Percentiles rank a stretch among this genome's conserved stretches.
These are phyloP conservation scores for Calyptomena viridis DNA, from an alignment of 2,113 vertebrate species.

Conservation along the genomic window DNA sequence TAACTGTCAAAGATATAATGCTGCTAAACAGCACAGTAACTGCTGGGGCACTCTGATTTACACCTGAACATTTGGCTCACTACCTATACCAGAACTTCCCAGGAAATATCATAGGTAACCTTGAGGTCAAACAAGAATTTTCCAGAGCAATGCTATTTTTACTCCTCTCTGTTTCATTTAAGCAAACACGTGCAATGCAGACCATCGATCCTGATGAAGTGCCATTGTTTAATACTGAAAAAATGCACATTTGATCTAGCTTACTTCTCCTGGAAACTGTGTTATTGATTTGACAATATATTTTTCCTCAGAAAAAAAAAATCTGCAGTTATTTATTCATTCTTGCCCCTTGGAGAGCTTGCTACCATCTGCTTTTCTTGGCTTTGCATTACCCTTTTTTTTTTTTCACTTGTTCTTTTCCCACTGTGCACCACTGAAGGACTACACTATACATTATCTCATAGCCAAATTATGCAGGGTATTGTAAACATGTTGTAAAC, in stretches of 20 bases:
- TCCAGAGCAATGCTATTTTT: neutral
- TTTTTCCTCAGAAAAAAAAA: slow-evolving; percentile 6
- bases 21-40: neutral
- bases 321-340: slow-evolving; percentile 55
- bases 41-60: neutral
- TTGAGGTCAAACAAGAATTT: neutral
- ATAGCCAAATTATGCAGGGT: slow-evolving; percentile 53
- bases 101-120: neutral
- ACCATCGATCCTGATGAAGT: neutral
- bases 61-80: neutral
- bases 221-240: slow-evolving; percentile 37
- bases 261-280: slow-evolving; percentile 29
- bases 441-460: slow-evolving; percentile 40
- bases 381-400: slow-evolving; percentile 46
- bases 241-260: slow-evolving; percentile 26
- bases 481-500: slow-evolving; percentile 61
- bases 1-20: neutral
- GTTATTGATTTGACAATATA: slow-evolving; percentile 45
- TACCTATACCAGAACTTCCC: neutral
- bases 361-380: slow-evolving; percentile 65
- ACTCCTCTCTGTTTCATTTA: neutral
- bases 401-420: slow-evolving; percentile 46
- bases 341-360: slow-evolving; percentile 42
- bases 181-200: neutral
- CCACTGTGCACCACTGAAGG: slow-evolving; percentile 35